These are phyloP conservation scores for Trachelus stipa DNA, from an alignment of 2,888 invertebrate genomes.

Conservation along the genomic window DNA sequence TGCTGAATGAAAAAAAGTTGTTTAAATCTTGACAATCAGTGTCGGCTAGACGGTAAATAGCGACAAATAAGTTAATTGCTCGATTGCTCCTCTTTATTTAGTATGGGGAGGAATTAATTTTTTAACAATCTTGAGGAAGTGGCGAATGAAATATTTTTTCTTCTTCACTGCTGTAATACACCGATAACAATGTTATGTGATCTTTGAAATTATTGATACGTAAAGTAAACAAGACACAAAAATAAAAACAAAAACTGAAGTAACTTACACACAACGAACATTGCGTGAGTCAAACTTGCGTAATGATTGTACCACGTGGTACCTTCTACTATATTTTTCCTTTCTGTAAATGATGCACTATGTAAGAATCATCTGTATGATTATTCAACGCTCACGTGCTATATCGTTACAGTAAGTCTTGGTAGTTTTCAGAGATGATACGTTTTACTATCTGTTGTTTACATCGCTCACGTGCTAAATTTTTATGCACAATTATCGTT, in stretches of 20 bases:
- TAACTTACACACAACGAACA: neutral
- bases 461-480: neutral
- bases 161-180: neutral
- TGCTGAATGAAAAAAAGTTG: neutral
- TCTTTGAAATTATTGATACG: neutral
- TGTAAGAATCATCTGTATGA: neutral
- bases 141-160: neutral
- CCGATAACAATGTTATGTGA: neutral
- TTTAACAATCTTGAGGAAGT: neutral
- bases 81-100: neutral
- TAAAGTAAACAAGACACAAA: neutral
- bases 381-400: neutral
- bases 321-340: neutral
- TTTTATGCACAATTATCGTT: neutral
- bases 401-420: neutral
- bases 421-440: neutral
- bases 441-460: neutral
- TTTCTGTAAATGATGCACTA: neutral
- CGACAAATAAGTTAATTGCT: neutral
- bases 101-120: neutral
- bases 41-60: neutral
- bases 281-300: neutral
- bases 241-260: neutral
- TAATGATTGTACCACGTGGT: neutral
- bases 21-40: neutral